Evolutionary conservation across 2,888 invertebrate genomes (phyloP).

Genomic region (Hypena proboscidalis): DNA sequence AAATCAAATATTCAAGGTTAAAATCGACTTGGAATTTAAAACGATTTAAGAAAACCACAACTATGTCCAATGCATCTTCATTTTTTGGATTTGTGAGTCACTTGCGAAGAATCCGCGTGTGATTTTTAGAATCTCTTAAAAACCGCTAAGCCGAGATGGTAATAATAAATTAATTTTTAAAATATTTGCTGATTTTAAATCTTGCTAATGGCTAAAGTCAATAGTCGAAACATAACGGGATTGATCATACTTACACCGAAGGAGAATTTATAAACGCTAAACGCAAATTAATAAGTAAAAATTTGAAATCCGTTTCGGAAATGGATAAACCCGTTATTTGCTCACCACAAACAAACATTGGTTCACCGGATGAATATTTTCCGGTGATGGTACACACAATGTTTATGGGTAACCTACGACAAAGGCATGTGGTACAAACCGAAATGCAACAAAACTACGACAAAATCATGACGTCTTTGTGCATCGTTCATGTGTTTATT

Average conservation of each 20-base stretch:
- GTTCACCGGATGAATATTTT: background rate
- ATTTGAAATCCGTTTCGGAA: background rate
- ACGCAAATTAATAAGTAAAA: no score
- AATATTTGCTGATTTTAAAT: conserved; percentile 13
- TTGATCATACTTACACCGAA: conserved; percentile 14
- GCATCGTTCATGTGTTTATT: conserved; percentile 42
- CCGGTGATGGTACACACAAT: background rate
- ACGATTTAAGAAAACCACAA: conserved; percentile 17
- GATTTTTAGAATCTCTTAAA: conserved; percentile 23
- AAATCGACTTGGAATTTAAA: conserved; percentile 11
- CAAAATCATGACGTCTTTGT: conserved; percentile 52
- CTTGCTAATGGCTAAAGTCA: conserved; percentile 6
- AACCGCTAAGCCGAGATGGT: conserved; percentile 28
- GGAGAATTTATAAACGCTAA: background rate
- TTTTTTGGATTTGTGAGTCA: conserved; percentile 31
- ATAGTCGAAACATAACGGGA: conserved; percentile 18
- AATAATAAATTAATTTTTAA: conserved; percentile 17
- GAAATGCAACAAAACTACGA: conserved; percentile 53
- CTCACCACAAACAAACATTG: background rate
- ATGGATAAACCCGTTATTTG: background rate
- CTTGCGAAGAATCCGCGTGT: conserved; percentile 25
- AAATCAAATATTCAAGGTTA: no score
- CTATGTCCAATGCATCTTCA: conserved; percentile 19
- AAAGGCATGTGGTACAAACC: conserved; percentile 16
- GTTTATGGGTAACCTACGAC: conserved; percentile 5